phyloP scores from a whole-genome alignment of 2,888 invertebrate species.

The Plagodis dolabraria region DNA sequence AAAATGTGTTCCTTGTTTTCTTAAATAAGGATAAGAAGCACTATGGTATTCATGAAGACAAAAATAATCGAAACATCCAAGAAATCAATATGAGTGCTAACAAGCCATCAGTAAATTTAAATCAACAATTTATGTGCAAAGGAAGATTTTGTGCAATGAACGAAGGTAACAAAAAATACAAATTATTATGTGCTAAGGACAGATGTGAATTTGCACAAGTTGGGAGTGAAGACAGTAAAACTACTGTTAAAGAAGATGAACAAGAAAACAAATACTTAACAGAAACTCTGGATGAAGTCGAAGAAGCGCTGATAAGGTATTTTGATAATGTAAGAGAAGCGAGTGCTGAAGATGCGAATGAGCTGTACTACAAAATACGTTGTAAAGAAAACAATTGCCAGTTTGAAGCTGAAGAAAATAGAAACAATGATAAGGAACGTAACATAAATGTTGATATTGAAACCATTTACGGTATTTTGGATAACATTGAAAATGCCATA shows the following conservation, averaged over 20 bases:
- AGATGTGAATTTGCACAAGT: not conserved
- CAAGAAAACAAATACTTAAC: not conserved
- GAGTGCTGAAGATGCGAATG: not conserved
- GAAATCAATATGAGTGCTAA: not conserved
- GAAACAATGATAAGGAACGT: not conserved
- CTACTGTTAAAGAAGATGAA: not conserved
- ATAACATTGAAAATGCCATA: not conserved
- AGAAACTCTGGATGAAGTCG: not conserved
- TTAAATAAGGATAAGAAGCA: conserved; percentile 1
- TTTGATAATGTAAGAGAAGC: not conserved
- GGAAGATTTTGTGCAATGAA: not conserved
- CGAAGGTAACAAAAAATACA: not conserved
- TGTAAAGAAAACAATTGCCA: not conserved
- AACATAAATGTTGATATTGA: not conserved
- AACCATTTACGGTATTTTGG: not conserved
- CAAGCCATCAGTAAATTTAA: not conserved
- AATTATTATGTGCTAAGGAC: not conserved
- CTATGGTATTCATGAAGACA: not conserved
- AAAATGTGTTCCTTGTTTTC: not conserved
- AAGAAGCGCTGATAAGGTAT: not conserved
- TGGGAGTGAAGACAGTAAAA: not conserved
- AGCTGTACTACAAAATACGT: not conserved
- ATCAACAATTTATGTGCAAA: not conserved
- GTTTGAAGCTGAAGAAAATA: not conserved
- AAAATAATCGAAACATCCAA: not conserved